A percentile compares a stretch with the other conserved stretches of the same genome.
phyloP scores from a whole-genome alignment of 2,797 vertebrate genomes.

The Sebastes ruberrimus region DNA sequence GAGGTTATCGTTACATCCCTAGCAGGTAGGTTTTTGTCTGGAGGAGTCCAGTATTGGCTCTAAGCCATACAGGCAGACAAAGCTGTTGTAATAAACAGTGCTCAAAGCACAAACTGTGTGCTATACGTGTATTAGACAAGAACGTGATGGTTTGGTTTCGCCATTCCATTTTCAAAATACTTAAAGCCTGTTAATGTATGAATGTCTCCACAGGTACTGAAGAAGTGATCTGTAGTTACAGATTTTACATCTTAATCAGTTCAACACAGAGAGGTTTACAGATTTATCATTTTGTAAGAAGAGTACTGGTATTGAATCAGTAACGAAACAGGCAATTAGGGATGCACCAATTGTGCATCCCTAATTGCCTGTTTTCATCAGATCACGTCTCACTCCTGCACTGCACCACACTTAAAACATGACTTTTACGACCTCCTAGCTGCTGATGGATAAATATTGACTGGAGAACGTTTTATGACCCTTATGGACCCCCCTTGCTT shows the following conservation, averaged over 20 bases:
- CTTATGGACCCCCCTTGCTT: neutral
- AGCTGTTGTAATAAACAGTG: too few relatives aligned
- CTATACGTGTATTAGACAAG: neutral
- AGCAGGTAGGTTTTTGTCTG: too few relatives aligned
- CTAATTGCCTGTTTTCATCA: neutral
- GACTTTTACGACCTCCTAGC: neutral
- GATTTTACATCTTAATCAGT: neutral
- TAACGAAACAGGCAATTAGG: too few relatives aligned
- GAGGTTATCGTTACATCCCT: too few relatives aligned
- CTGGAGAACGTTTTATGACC: neutral
- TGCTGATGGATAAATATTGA: neutral
- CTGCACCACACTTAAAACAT: neutral
- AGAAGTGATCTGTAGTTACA: neutral
- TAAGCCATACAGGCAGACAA: too few relatives aligned
- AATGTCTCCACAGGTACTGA: neutral
- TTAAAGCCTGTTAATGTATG: neutral
- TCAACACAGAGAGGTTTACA: neutral
- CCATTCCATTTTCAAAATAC: neutral
- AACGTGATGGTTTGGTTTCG: neutral
- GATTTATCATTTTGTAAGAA: neutral
- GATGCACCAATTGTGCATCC: neutral
- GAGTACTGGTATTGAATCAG: neutral
- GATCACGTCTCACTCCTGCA: neutral
- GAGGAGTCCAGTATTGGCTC: too few relatives aligned
- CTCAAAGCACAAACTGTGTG: neutral